Conservation (phyloP, 1,140 invertebrate genomes). For the Aleiodes sp. region DNA sequence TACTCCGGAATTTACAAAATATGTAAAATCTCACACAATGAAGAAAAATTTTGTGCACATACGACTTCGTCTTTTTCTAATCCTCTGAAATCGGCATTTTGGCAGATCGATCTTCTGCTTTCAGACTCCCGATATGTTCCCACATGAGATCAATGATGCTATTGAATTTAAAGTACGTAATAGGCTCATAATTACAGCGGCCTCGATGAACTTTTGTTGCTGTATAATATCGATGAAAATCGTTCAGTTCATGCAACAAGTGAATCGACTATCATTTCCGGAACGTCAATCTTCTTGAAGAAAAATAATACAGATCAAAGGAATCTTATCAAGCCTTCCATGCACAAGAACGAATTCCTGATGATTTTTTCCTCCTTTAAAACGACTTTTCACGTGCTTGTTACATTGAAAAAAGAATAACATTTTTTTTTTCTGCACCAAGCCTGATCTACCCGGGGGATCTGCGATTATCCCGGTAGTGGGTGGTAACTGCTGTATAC, state of each 20-base stretch:
- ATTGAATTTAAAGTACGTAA: too few species aligned
- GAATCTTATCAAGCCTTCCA: neutral
- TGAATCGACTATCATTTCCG: neutral
- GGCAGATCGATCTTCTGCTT: too few species aligned
- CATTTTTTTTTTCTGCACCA: neutral
- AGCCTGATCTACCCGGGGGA: neutral
- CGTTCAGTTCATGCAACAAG: neutral
- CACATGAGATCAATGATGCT: too few species aligned
- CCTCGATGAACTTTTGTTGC: neutral
- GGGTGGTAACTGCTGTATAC: neutral
- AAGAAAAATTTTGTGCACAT: too few species aligned
- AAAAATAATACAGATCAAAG: neutral
- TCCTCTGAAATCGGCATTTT: too few species aligned
- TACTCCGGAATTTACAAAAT: too few species aligned
- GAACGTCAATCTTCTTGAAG: neutral
- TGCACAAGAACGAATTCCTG: neutral
- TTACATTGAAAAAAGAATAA: neutral
- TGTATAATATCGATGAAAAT: neutral
- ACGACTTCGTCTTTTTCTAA: too few species aligned
- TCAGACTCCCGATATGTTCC: too few species aligned
- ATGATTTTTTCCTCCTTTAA: neutral
- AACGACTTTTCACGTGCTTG: neutral
- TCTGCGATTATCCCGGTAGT: neutral
- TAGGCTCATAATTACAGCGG: too few species aligned
- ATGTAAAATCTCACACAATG: too few species aligned